A percentile compares a stretch with the other conserved stretches of the same genome.
Evolutionary conservation across 2,888 invertebrate species (phyloP).

Genomic region (Volucella inanis): DNA sequence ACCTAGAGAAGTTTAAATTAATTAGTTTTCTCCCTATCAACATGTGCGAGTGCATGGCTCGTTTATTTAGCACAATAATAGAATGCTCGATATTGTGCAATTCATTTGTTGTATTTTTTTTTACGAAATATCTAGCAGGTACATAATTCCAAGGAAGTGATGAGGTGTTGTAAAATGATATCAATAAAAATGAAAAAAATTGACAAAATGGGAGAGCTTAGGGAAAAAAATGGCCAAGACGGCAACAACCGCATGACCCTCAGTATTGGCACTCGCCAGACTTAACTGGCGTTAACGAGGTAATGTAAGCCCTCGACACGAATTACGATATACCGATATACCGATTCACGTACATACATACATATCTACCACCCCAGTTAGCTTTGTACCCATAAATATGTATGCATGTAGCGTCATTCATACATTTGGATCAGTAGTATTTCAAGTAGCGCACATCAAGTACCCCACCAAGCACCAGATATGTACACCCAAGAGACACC

Average conservation of each 20-base stretch:
- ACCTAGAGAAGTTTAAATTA: conserved; percentile 71
- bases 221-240: neutral
- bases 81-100: conserved; percentile 51
- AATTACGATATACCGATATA: conserved; percentile 13
- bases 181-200: conserved; percentile 10
- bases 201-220: too few relatives aligned
- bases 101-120: neutral
- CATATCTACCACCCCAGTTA: too few relatives aligned
- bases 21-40: conserved; percentile 55
- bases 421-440: conserved; percentile 33
- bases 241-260: conserved; percentile 35
- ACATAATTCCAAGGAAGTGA: conserved; percentile 48
- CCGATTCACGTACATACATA: too few relatives aligned
- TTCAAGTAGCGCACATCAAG: conserved; percentile 5
- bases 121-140: conserved; percentile 36
- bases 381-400: conserved; percentile 5
- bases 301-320: conserved; percentile 42
- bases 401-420: conserved; percentile 47
- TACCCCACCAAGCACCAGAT: neutral
- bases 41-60: conserved; percentile 38
- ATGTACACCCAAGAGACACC: neutral
- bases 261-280: conserved; percentile 16
- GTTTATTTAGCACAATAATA: conserved; percentile 64
- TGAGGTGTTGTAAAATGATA: conserved; percentile 68
- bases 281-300: conserved; percentile 41